Evolutionary conservation across 2,113 vertebrate genomes (phyloP), one percentile per base, ranked within the genome.

Genomic region (Gadus macrocephalus): DNA sequence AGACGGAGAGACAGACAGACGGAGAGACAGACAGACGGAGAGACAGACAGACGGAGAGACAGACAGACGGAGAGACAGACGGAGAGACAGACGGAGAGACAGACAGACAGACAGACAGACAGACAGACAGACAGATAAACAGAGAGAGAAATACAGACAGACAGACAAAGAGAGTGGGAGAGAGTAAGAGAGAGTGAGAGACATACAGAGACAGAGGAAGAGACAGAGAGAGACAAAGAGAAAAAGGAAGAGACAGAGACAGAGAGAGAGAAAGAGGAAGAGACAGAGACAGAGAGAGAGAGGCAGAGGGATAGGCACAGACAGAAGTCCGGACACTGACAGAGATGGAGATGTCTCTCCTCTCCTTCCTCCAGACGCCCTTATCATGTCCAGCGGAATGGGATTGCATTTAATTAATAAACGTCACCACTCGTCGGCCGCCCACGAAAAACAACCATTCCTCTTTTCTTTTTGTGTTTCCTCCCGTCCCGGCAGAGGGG

Each of bases 401-500:
- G 38, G 1, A 60, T 80, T 70, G 68, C 77, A 78, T 81, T 53
- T 62, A 68, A 67, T 42, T 56, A 79, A 70, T 74, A 73, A 68
- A 3, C 25, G 55, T n/a, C 68, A 70, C 71, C 59, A 35, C 69
- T 53, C 35, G 1, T 2, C 42, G 56, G 53, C 75, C 27, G 55
- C 66, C 63, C 67, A 76, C 66, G 69, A 58, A 80, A 80, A 72
- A 77, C 82, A 80, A 60, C 62, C 27, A 69, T 42, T 69, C 71
- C 79, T 49, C 42, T 49, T 49, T 9, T 49, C 42, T 49, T 2
- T 49, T 49, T 49, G 6, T 49, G 6, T 2, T 49, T 49, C 42
- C 7, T 49, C 4, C 31, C 31, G 5, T 31, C 31, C 31, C 5
- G 31, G 31, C 5, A 31, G 31, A 31, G 5, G 3, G 31, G 1